Evolutionary conservation across 2,797 vertebrate genomes (phyloP).

Genomic region (Merluccius polli): DNA sequence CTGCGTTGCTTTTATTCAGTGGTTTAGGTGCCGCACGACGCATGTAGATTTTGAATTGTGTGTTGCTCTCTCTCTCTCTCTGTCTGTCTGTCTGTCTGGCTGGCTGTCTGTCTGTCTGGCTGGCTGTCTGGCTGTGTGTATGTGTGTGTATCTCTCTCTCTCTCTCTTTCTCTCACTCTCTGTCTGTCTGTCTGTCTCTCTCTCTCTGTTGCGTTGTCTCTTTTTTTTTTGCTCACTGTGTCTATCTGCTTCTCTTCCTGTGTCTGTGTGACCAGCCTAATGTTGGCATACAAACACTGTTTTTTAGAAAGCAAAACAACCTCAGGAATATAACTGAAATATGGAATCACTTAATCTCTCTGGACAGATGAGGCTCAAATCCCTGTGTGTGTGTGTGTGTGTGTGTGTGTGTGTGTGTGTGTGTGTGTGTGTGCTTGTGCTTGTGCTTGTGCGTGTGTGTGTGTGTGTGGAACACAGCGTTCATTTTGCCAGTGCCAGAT

Average conservation of each 20-base stretch:
- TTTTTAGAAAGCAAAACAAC: constrained; percentile 71
- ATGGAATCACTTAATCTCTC: constrained; percentile 66
- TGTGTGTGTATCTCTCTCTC: no score
- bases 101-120: no score
- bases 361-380: constrained; percentile 66
- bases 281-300: constrained; percentile 55
- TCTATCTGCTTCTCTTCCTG: constrained; percentile 5
- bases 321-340: constrained; percentile 59
- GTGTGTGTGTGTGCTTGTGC: constrained; percentile 17
- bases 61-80: neutral
- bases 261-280: constrained; percentile 23
- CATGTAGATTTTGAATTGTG: neutral
- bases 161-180: neutral
- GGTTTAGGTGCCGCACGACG: neutral
- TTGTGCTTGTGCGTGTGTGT: no score
- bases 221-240: no score
- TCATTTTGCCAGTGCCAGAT: constrained; percentile 72
- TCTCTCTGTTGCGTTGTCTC: neutral
- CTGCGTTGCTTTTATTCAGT: neutral
- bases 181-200: neutral
- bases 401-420: constrained; percentile 4
- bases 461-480: constrained; percentile 48
- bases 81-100: neutral
- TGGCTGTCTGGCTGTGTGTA: no score
- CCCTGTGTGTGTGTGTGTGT: constrained; percentile 37